Conservation (phyloP, 2,888 invertebrate genomes). For the Thera obeliscata region DNA sequence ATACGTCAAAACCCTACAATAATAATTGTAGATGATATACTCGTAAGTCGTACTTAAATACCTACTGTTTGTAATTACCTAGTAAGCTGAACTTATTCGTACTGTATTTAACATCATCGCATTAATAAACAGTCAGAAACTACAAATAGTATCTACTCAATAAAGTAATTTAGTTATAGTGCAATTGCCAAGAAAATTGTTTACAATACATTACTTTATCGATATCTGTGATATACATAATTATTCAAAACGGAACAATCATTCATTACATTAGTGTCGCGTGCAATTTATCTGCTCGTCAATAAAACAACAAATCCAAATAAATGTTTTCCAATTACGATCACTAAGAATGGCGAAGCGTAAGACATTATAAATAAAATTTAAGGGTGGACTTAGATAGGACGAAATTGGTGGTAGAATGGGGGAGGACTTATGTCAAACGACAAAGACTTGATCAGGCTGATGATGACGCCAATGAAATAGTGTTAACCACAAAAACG, state of each 20-base stretch:
- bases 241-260: slow-evolving; percentile 5
- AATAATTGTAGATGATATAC: too few relatives aligned
- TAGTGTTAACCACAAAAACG: neutral
- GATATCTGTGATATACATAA: slow-evolving; percentile 9
- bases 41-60: too few relatives aligned
- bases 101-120: neutral
- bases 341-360: too few relatives aligned
- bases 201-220: slow-evolving; percentile 12
- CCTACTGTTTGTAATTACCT: too few relatives aligned
- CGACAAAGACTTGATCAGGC: too few relatives aligned
- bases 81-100: neutral
- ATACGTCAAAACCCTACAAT: too few relatives aligned
- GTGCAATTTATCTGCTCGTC: slow-evolving; percentile 11
- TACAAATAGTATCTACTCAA: neutral
- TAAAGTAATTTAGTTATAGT: neutral
- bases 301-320: neutral
- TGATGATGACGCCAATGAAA: neutral
- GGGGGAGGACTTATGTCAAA: too few relatives aligned
- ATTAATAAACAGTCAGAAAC: neutral
- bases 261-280: slow-evolving; percentile 14
- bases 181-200: slow-evolving; percentile 8
- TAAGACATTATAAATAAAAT: too few relatives aligned
- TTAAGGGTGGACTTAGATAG: too few relatives aligned
- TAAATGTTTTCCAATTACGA: too few relatives aligned
- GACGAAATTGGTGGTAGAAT: too few relatives aligned